Evolutionary conservation across 1,140 invertebrate species (phyloP), one percentile per base, ranked within the genome.

Genomic region (Cyclina sinensis): DNA sequence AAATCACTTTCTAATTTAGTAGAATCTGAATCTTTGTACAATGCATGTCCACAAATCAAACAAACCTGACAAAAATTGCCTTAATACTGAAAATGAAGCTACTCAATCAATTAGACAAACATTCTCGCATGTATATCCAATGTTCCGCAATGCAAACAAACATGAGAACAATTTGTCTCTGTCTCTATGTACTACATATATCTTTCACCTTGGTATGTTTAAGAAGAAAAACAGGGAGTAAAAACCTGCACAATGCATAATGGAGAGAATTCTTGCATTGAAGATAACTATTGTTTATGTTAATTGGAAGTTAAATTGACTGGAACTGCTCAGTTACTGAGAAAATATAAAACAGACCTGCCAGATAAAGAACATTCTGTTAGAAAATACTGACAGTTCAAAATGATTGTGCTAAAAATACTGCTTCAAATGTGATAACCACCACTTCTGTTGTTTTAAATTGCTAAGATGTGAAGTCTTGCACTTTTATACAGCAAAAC

Each of bases 281-380:
- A 32, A 62, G 59, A 65, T 62, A 81, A 81, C 54, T 57, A 65
- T 81, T 62, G 59, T 81, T 81, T 81, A 81, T 81, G 79, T n/a
- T 62, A 81, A 81, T 81, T 81, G 79, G 35, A 81, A 81, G 39
- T 81, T 81, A 65, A 81, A 81, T 81, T 81, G 79, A 62, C 54
- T 81, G 57, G 51, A 81, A 65, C 79, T 65, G 24, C 35, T 39
- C 51, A 62, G 35, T 32, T 65, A 81, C 54, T 62, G 79, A 24
- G 51, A 65, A 79, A 62, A 35, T 70, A 37, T 16, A 37, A 39
- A 70, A 70, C 65, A 70, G 2, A 70, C 35, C 35, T 70, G 16
- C 7, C 32, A 18, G 14, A 37, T 30, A 70, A 37, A 70, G 7
- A 37, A 70, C 32, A 37, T 39, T 11, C 24, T 70, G 32, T 57